Evolutionary conservation across 2,888 invertebrate species (phyloP).

Genomic region (Ptycholaimellus sp.): DNA sequence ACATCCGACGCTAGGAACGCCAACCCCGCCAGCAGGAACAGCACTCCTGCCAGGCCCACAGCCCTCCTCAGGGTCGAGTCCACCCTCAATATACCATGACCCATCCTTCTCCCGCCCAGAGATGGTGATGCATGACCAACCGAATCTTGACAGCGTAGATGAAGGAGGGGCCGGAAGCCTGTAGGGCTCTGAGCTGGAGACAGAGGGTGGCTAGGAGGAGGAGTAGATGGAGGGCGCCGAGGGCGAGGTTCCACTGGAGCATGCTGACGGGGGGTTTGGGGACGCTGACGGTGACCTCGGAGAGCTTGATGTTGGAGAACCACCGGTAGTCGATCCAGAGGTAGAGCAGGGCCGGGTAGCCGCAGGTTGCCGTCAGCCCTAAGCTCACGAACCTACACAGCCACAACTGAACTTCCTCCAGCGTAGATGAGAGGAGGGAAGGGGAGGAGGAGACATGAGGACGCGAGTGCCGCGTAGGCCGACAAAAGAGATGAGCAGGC

Average conservation of each 20-base stretch:
- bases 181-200: neutral
- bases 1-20: neutral
- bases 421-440: neutral
- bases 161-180: neutral
- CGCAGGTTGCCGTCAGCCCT: neutral
- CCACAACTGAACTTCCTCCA: no score
- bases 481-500: neutral
- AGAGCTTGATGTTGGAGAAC: conserved; percentile 2
- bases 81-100: no score
- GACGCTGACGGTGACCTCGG: conserved; percentile 1
- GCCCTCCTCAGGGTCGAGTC: neutral
- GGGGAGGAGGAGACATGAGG: neutral
- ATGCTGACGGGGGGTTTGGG: conserved; percentile 1
- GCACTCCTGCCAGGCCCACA: neutral
- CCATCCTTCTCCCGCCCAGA: no score
- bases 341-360: conserved; percentile 2
- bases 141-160: neutral
- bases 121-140: no score
- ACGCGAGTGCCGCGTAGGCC: neutral
- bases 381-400: neutral
- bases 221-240: conserved; percentile 1
- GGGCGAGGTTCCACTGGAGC: neutral
- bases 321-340: conserved; percentile 5
- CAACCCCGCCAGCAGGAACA: neutral
- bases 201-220: neutral